These are phyloP conservation scores for Aphelinus certus DNA, from an alignment of 1,140 invertebrate species.

Conservation along the genomic window DNA sequence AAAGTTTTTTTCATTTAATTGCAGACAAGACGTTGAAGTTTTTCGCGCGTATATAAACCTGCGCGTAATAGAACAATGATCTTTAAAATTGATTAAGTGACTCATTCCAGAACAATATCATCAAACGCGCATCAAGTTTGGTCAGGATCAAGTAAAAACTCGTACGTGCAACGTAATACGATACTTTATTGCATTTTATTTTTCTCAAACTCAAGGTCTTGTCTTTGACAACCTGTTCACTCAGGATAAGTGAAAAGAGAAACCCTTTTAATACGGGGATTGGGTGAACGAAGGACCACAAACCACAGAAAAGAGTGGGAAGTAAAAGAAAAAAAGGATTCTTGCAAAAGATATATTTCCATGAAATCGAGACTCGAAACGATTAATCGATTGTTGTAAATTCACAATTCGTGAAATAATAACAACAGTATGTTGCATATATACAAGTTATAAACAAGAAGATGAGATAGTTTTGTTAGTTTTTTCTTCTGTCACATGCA, in stretches of 20 bases:
- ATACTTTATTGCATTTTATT: not conserved
- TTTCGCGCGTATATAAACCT: not conserved
- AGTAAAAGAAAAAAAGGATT: slow-evolving; percentile 5
- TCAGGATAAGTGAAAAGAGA: slow-evolving; percentile 31
- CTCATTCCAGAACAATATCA: no score
- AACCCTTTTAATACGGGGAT: slow-evolving; percentile 22
- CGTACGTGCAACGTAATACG: not conserved
- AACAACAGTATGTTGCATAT: no score
- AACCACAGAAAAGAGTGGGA: slow-evolving; percentile 19
- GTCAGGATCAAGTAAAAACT: not conserved
- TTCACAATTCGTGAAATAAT: no score
- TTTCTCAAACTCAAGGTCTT: slow-evolving; percentile 38
- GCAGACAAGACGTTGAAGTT: slow-evolving; percentile 21
- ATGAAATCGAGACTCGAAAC: not conserved
- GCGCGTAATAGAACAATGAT: no score
- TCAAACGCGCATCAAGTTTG: no score
- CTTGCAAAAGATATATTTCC: not conserved
- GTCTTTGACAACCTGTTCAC: slow-evolving; percentile 28
- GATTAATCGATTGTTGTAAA: no score
- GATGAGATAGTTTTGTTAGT: slow-evolving; percentile 8
- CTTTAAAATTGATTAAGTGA: no score
- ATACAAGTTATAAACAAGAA: not conserved
- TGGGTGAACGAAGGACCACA: slow-evolving; percentile 20
- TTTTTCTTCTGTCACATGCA: slow-evolving; percentile 21
- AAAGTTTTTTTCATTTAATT: slow-evolving; percentile 7